A percentile compares a stretch with the other conserved stretches of the same genome.
These are phyloP conservation scores for Oligia strigilis DNA, from an alignment of 2,888 invertebrate genomes.

Conservation along the genomic window DNA sequence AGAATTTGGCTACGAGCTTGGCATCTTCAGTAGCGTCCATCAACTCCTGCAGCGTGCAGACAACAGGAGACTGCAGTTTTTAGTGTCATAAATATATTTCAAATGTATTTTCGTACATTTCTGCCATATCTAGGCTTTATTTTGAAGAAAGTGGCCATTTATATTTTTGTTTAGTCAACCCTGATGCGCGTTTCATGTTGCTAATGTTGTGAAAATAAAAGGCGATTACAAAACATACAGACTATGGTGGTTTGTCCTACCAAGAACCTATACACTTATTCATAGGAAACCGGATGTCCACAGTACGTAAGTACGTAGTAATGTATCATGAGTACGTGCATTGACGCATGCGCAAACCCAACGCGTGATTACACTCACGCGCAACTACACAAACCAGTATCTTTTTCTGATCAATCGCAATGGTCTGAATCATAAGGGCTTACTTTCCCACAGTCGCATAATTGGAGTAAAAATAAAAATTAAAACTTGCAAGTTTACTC, in stretches of 20 bases:
- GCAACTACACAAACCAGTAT: conserved; percentile 39
- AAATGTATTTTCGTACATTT: not conserved
- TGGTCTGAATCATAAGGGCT: conserved; percentile 64
- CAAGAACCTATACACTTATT: not conserved
- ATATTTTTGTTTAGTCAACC: not conserved
- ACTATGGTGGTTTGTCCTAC: not conserved
- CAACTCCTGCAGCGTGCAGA: too few species aligned
- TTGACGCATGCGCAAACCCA: conserved; percentile 54
- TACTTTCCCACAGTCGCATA: conserved; percentile 75
- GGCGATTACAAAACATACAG: not conserved
- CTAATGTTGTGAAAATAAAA: not conserved
- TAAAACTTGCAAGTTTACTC: conserved; percentile 68
- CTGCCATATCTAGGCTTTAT: too few species aligned
- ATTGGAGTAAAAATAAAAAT: conserved; percentile 73
- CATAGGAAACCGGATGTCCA: conserved; percentile 19
- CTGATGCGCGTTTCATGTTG: not conserved
- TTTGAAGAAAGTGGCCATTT: too few species aligned
- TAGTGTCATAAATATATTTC: not conserved
- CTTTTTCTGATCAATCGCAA: conserved; percentile 42
- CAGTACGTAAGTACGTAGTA: not conserved
- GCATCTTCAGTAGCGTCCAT: too few species aligned
- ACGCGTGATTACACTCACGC: conserved; percentile 47
- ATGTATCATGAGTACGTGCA: conserved; percentile 37
- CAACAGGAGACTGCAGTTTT: not conserved
- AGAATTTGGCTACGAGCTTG: too few species aligned